Conservation (phyloP, 2,797 vertebrate species). For the Falco novaeseelandiae region DNA sequence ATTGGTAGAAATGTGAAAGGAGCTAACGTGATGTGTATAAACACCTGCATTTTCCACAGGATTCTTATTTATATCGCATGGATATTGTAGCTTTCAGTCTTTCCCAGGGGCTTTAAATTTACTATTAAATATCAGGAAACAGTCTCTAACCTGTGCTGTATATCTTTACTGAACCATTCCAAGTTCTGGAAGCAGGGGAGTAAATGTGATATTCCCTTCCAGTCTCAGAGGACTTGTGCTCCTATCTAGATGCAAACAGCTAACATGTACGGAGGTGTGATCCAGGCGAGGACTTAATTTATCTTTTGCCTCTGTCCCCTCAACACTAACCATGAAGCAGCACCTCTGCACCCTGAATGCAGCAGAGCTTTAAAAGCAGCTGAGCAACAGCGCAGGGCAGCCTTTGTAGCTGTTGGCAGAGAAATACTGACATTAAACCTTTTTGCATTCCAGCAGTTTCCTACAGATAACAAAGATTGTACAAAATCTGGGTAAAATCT, state of each 20-base stretch:
- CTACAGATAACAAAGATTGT: background rate
- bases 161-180: background rate
- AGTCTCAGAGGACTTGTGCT: background rate
- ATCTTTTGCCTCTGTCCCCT: background rate
- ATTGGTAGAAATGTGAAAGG: background rate
- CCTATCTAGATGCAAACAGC: background rate
- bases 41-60: background rate
- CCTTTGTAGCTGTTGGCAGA: background rate
- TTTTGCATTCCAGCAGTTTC: background rate
- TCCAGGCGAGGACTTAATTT: background rate
- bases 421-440: background rate
- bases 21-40: background rate
- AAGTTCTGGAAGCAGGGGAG: background rate
- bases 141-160: background rate
- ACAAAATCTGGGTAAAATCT: background rate
- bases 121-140: background rate
- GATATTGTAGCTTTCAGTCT: background rate
- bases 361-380: background rate
- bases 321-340: background rate
- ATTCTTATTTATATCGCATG: background rate
- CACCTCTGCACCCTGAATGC: background rate
- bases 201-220: background rate
- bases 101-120: background rate
- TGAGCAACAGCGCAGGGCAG: background rate
- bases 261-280: background rate